Evolutionary conservation across 2,888 invertebrate genomes (phyloP).

Genomic region (Nephrocerus scutellatus): DNA sequence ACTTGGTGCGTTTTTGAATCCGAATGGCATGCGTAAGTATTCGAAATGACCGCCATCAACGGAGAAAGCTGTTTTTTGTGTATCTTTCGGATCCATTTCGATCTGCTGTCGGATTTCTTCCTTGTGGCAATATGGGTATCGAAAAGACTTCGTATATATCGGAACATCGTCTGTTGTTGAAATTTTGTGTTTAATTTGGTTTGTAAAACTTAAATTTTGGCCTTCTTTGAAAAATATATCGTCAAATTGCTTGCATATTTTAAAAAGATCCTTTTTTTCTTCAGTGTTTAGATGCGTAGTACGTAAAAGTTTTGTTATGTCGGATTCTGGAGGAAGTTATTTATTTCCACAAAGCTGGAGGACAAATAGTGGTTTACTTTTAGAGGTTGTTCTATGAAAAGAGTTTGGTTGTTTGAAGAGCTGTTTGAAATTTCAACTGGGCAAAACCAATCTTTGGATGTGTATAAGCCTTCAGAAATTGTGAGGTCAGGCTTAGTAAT

Average conservation of each 20-base stretch:
- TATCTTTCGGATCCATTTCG: constrained; percentile 22
- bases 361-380: not conserved
- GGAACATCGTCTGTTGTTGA: no score
- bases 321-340: not conserved
- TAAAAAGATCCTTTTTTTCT: no score
- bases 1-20: constrained; percentile 17
- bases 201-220: no score
- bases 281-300: no score
- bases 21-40: constrained; percentile 22
- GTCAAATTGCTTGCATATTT: constrained; percentile 12
- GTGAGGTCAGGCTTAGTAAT: constrained; percentile 1
- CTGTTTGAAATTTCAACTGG: constrained; percentile 7
- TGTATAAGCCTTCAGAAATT: no score
- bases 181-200: constrained; percentile 12
- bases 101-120: constrained; percentile 38
- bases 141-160: no score
- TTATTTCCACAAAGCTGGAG: not conserved
- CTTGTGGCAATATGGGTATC: no score
- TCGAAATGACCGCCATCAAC: constrained; percentile 21
- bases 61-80: constrained; percentile 24
- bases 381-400: no score
- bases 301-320: no score
- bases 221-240: no score
- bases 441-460: constrained; percentile 10
- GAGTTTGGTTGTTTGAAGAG: no score